Evolutionary conservation across 1,140 invertebrate genomes (phyloP), one percentile per base, ranked within the genome.

Genomic region (Heliconius melpomene): DNA sequence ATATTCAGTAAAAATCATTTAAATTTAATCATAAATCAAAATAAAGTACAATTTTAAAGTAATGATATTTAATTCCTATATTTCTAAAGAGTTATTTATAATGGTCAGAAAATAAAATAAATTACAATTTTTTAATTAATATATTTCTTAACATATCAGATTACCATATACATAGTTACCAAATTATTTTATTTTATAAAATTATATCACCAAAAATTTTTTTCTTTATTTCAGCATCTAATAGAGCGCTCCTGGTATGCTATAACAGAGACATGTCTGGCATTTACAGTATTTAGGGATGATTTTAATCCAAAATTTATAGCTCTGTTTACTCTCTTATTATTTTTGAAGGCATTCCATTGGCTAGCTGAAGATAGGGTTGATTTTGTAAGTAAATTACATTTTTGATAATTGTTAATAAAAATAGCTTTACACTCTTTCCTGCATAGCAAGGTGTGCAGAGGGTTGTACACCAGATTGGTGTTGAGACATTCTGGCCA

Each of bases 231-330:
- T 72, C 94, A 99, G 98, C 99, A 99, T 95, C 95, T 99, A 78
- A 97, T 99, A 87, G 99, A 99, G 91, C 96, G 98, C 84, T 98
- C 99, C 8, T 99, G 99, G 99, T 99, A 99, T 96, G 99, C 99
- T 7, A 97, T 99, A 38, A 99, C 99, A 16, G 99, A 99, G 95
- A 99, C 99, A 3, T 99, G 99, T 95, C 95, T 99, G 84, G 99
- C 99, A 36, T 99, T 99, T 89, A 99, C 99, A 75, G 98, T 99
- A 5, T 99, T 99, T 94, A 96, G 99, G 88, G 99, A 99, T 96
- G 99, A 99, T 91, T 99, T 99, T 91, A 99, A 98, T 95, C 98
- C 98, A 23, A 98, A 98, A 91, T 99, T 99, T 96, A 98, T 99
- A 88, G 98, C 98, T 18, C 95, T 99, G 57, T 99, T 99, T 93